Conservation (phyloP, 1,140 invertebrate genomes). For the Stegodyphus dumicola region DNA sequence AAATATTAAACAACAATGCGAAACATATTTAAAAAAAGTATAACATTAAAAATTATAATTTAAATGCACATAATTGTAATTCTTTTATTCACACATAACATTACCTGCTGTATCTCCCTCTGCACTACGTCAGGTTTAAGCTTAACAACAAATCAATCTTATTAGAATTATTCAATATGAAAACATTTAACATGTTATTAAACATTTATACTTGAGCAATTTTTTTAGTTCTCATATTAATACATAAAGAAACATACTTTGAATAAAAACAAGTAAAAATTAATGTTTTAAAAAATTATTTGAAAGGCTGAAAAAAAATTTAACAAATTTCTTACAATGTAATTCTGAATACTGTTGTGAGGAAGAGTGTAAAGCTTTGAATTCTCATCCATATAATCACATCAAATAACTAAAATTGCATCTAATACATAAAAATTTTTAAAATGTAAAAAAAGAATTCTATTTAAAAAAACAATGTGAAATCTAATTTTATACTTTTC, state of each 20-base stretch:
- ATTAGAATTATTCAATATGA: neutral
- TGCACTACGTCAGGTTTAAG: slow-evolving; percentile 62
- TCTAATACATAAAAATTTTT: neutral
- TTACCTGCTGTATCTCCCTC: slow-evolving; percentile 63
- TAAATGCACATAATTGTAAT: no score
- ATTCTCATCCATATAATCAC: neutral
- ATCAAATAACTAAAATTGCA: no score
- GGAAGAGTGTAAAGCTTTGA: neutral
- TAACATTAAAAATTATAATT: no score
- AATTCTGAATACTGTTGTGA: neutral
- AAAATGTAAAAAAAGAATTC: neutral
- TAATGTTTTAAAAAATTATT: neutral
- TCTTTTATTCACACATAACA: neutral
- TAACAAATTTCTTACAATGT: neutral
- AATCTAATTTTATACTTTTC: neutral
- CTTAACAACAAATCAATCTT: slow-evolving; percentile 39
- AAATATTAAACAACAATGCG: no score
- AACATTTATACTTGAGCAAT: neutral
- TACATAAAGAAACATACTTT: neutral
- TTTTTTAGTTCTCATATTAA: neutral
- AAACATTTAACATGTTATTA: neutral
- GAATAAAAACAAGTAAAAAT: neutral
- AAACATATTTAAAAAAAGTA: no score
- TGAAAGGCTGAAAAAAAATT: neutral
- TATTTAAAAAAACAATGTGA: neutral